Base-by-base conservation (phyloP, 2,888 invertebrate genomes). In the Halictus ligatus region DNA sequence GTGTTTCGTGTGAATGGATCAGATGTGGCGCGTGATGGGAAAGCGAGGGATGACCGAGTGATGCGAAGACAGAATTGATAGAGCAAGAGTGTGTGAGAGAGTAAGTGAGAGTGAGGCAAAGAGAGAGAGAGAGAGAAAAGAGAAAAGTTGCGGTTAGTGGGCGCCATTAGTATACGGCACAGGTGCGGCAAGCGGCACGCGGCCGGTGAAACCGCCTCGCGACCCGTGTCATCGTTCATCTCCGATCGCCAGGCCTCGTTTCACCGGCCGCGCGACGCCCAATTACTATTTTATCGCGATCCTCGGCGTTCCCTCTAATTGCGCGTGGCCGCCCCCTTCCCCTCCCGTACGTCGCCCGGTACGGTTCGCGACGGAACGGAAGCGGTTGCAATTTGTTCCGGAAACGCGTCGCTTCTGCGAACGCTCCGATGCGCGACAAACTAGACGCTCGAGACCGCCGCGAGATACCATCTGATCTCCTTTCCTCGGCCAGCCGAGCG, bases 61-160 rank as follows among this genome's bases (percentile, higher is more conserved):
- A 85, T 73, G 84, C 80, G 82, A 64, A 35, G 13, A 73, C 76
- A 46, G 15, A 69, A 46, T 48, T 92, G 81, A 95, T 95, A 92
- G 91, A 90, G 92, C 95, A 78, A 88, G 60, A 60, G 80, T 79
- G 86, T 86, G 80, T 50, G 18, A 15, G 50, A 50, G 7, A 50
- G 50, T 21, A 5, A 60, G 58, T 58, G 85, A 76, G 83, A 88
- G 81, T 80, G 85, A 87, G 80, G 48, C 86, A 91, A 90, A 91
- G 95, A 77, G 88, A 92, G 94, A 85, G 92, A 46, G 54, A 21
- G 60, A 83, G 75, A 64, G 64, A 93, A 92, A 90, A 94, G 95
- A 95, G 96, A 95, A 94, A 95, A 94, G 95, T 95, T 94, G 91
- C 94, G 95, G 95, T 95, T 90, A 95, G 94, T 94, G 89, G 91